Evolutionary conservation across 1,140 invertebrate species (phyloP), one percentile per base, ranked within the genome.

Genomic region (Arctopsyche grandis): DNA sequence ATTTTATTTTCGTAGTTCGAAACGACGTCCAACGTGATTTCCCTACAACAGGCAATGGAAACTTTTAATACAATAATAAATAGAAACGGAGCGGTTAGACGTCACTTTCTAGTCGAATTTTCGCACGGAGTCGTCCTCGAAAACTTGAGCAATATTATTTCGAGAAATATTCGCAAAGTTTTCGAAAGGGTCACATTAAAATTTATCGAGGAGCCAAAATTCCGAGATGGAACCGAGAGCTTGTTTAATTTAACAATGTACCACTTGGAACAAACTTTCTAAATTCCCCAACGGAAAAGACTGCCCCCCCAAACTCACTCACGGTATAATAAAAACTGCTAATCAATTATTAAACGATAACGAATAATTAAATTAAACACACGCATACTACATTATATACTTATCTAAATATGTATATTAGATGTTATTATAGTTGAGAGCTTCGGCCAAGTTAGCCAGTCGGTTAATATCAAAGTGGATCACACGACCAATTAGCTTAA

Each of bases 81-180:
- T 38, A 38, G 29, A 38, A 38, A 1, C 29, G 29, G 29, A 38
- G 29, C 29, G 1, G 29, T 38, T 38, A 7, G 29, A 7, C 29
- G 7, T 38, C 29, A 38, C 29, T 38, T 38, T 38, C 29, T 38
- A 38, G 29, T 38, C 29, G 7, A 7, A 38, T 38, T 38, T 38
- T 38, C 29, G 29, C 29, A 38, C 29, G 7, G 29, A 38, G 29
- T 38, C 24, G 63, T 66, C 63, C 63, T 66, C 22, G 63, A 66
- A n/a, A 66, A 66, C 22, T 66, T 66, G n/a, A 0, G 63, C 63
- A 29, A 24, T 29, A 66, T 66, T 66, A 66, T 66, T 66, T 66
- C 24, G 63, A 66, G 24, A 26, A 66, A 66, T 66, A 66, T 66
- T 66, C 63, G 63, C 63, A 24, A 66, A 66, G 63, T 66, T 66